Evolutionary conservation across 2,888 invertebrate genomes (phyloP), one percentile per base, ranked within the genome.

Genomic region (Antitype chi): DNA sequence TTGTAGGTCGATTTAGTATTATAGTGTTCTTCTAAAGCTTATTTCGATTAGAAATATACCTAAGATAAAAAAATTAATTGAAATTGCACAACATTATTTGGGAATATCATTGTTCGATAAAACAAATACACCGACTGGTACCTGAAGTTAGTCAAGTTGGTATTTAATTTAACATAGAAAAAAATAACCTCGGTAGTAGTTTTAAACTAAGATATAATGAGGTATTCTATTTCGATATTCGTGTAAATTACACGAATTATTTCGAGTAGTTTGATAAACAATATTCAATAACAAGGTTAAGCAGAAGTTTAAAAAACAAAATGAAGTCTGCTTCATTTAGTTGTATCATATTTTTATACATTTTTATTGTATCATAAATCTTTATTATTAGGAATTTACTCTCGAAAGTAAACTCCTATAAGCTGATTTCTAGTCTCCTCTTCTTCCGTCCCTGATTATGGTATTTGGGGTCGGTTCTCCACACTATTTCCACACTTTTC

Each of bases 271-370:
- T 28, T n/a, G 1, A 47, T 17, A 15, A 17, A 47, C 47, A 9
- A 25, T 62, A 47, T 68, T 69, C 62, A 55, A 55, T 76, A 63
- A 28, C 11, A 62, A 62, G 32, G 47, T 53, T 76, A 62, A 62
- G 25, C n/a, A 62, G 17, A 47, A 32, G 23, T 15, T 55, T 49
- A 28, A 13, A 60, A 43, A 38, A 53, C 38, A 20, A 59, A 70
- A 63, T 64, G 20, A 78, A 70, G 9, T 32, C 32, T 32, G 2
- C 32, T 32, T 32, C 32, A 32, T 32, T 32, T 32, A 32, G 32
- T n/a, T n/a, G n/a, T n/a, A n/a, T n/a, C n/a, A n/a, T n/a, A n/a
- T n/a, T n/a, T n/a, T n/a, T n/a, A n/a, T n/a, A n/a, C n/a, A n/a
- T n/a, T n/a, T n/a, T n/a, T n/a, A n/a, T n/a, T n/a, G n/a, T n/a